phyloP scores from a whole-genome alignment of 2,113 vertebrate species.

The Bubo bubo region DNA sequence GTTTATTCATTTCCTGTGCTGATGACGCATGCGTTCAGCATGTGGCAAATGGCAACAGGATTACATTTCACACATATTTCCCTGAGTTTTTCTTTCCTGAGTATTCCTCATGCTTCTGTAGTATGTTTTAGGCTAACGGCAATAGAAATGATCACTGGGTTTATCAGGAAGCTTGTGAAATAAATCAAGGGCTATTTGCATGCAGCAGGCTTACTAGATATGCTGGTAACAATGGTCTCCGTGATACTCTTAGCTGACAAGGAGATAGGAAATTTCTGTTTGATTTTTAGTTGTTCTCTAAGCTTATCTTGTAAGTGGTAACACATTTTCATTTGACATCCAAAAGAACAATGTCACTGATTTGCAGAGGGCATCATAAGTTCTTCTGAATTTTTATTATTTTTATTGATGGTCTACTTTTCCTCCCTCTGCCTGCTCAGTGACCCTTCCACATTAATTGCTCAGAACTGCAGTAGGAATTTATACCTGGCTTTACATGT shows the following conservation, averaged over 20 bases:
- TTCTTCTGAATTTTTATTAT: background rate
- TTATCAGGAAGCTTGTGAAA: conserved; percentile 27
- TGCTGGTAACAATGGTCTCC: background rate
- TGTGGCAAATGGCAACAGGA: conserved; percentile 9
- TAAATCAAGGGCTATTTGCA: conserved; percentile 25
- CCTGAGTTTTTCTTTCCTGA: background rate
- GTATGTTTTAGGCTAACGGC: background rate
- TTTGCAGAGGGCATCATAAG: background rate
- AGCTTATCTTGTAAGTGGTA: conserved; percentile 3
- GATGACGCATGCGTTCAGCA: background rate
- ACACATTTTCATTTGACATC: background rate
- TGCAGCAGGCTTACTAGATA: background rate
- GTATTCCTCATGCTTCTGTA: background rate
- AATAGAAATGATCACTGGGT: background rate
- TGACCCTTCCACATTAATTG: background rate
- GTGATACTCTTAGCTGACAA: background rate
- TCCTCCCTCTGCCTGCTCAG: background rate
- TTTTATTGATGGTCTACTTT: conserved; percentile 2
- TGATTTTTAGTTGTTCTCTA: background rate
- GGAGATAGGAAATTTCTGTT: background rate
- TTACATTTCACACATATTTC: conserved; percentile 59
- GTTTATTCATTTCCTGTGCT: conserved; percentile 29
- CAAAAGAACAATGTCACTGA: background rate
- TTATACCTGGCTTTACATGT: background rate
- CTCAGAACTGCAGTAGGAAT: background rate